Evolutionary conservation across 2,113 vertebrate species (phyloP), one percentile per base, ranked within the genome.

Genomic region (Gymnocephalus cernua): DNA sequence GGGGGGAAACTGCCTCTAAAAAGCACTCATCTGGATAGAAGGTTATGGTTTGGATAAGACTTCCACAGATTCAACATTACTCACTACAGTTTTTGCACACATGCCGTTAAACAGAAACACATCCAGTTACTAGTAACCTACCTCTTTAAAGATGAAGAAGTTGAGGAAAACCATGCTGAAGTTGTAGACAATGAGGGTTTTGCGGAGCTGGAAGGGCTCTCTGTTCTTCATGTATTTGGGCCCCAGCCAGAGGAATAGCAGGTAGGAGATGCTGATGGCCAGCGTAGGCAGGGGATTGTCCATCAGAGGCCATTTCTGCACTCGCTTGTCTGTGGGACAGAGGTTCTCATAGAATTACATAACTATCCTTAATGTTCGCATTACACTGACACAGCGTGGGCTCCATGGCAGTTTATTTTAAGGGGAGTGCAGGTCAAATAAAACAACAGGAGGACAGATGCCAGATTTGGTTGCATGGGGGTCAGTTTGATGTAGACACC

Each of bases 141-240:
- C 98, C 97, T 99, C 98, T 96, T 98, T 98, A 91, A 98, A 99
- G 92, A 99, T 99, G 94, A 97, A 99, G 93, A 99, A 95, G 93
- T 99, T 99, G 89, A 99, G 96, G 88, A 99, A 94, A 93, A 99
- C 97, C 98, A 99, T 99, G 75, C 98, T 97, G 91, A 99, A 99
- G 95, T 99, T 99, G 95, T 99, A 99, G 91, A 96, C 45, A 66
- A 99, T 96, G 86, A 99, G 96, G n/a, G 97, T 95, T 85, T 96
- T 96, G 77, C 98, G 96, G 81, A 99, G 95, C 92, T 99, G 98
- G 90, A 99, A 97, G 44, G 98, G 95, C 86, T 99, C 98, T 86
- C 96, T 95, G 70, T 97, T 96, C 95, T 96, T 96, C 98, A 99
- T 99, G 95, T 97, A 99, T 91, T 97, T 99, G 72, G 98, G 98